These are phyloP conservation scores for Stichodactyla mertensii DNA, from an alignment of 64 coral and sea anemone species.

Conservation along the genomic window DNA sequence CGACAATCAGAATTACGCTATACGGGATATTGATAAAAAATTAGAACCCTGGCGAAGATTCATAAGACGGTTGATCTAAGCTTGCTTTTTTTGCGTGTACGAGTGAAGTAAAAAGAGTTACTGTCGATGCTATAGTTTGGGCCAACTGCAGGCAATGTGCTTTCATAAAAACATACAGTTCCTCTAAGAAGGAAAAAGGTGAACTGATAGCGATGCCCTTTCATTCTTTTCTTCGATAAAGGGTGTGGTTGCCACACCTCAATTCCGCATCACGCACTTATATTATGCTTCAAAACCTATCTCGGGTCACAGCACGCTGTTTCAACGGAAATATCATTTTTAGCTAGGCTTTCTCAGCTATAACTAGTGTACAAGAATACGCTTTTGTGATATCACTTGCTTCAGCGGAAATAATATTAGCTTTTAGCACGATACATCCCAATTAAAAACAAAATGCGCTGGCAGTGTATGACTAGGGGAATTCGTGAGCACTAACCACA, in stretches of 20 bases:
- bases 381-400: neutral
- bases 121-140: too few species aligned
- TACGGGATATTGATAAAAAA: too few species aligned
- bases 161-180: too few species aligned
- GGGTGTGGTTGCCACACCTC: neutral
- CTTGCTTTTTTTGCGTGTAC: too few species aligned
- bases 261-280: neutral
- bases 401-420: conserved; percentile 5
- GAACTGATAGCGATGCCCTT: neutral
- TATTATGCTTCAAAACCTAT: too few species aligned
- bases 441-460: neutral
- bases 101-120: too few species aligned
- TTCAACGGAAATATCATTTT: conserved; percentile 6
- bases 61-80: too few species aligned
- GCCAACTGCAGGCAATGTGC: too few species aligned
- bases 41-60: too few species aligned
- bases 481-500: too few species aligned
- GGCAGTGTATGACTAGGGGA: neutral
- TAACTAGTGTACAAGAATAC: neutral
- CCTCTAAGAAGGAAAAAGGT: neutral
- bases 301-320: neutral
- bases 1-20: too few species aligned
- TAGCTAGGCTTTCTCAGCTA: neutral
- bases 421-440: neutral
- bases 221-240: neutral